These are phyloP conservation scores for Drosophila aldrichi DNA, from an alignment of 2,888 invertebrate genomes.

Conservation along the genomic window DNA sequence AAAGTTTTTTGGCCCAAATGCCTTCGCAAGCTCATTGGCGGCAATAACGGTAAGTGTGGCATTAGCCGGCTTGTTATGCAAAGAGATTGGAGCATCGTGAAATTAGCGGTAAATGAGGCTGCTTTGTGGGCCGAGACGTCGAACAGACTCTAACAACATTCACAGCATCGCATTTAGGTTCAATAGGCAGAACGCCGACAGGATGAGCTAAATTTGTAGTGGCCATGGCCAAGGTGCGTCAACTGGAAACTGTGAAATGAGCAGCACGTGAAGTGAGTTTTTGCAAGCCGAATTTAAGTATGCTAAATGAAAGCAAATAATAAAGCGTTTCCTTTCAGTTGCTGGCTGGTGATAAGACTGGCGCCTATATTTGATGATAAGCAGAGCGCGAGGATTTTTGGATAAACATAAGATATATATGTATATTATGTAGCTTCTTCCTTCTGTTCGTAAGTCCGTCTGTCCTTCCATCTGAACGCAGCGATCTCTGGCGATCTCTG, in stretches of 20 bases:
- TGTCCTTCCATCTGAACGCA: no score
- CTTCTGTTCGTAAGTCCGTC: no score
- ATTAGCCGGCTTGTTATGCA: conserved; percentile 67
- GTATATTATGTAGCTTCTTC: no score
- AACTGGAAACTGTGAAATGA: conserved; percentile 72
- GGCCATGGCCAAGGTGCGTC: background rate
- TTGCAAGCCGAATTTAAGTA: background rate
- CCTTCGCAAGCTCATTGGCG: conserved; percentile 46
- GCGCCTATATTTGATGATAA: background rate
- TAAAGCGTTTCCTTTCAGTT: conserved; percentile 10
- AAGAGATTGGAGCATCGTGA: conserved; percentile 65
- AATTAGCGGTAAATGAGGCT: conserved; percentile 77
- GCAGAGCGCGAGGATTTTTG: no score
- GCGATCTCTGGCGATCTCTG: no score
- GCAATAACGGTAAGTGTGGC: conserved; percentile 72
- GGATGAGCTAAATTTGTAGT: conserved; percentile 6
- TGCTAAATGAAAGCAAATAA: conserved; percentile 28
- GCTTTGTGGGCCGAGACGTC: conserved; percentile 67
- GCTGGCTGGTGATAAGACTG: background rate
- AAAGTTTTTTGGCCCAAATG: conserved; percentile 42
- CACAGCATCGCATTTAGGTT: conserved; percentile 51
- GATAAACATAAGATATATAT: no score
- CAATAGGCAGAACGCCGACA: conserved; percentile 48
- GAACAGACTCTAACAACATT: conserved; percentile 21
- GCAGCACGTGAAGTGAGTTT: conserved; percentile 7